phyloP scores from a whole-genome alignment of 1,140 invertebrate genomes.

The Wiebesia pumilae region DNA sequence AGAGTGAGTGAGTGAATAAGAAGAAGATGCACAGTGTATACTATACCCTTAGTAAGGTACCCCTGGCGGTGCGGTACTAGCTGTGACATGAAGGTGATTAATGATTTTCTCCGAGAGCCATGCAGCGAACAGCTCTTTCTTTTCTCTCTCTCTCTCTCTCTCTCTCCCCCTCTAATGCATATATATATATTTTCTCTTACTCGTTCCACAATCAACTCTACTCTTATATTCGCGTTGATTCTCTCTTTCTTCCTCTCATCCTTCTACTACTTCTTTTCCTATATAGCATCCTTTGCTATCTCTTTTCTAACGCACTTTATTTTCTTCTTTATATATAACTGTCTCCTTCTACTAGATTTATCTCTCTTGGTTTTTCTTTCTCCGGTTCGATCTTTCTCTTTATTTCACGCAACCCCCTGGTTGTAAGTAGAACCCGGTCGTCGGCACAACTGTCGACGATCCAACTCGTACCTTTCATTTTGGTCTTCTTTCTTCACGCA shows the following conservation, averaged over 20 bases:
- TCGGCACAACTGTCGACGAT: conserved; percentile 55
- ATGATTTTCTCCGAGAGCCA: conserved; percentile 70
- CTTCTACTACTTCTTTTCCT: conserved; percentile 42
- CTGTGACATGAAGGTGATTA: conserved; percentile 75
- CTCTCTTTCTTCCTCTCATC: conserved; percentile 55
- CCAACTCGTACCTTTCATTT: conserved; percentile 53
- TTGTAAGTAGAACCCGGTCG: conserved; percentile 53
- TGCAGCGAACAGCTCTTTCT: conserved; percentile 59
- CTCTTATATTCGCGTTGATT: conserved; percentile 55
- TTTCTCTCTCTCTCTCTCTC: conserved; percentile 39
- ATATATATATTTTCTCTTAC: conserved; percentile 41
- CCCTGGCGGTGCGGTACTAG: conserved; percentile 71
- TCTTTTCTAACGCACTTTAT: conserved; percentile 51
- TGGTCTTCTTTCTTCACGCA: conserved; percentile 35
- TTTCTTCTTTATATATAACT: conserved; percentile 47
- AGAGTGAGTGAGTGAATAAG: neutral
- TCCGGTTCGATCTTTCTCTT: conserved; percentile 53
- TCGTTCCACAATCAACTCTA: conserved; percentile 50
- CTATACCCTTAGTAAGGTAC: conserved; percentile 74
- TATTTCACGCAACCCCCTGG: conserved; percentile 48
- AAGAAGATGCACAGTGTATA: conserved; percentile 59
- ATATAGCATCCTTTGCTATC: conserved; percentile 43
- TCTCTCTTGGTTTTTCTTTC: conserved; percentile 59
- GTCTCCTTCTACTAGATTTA: conserved; percentile 52
- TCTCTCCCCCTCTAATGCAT: neutral